Evolutionary conservation across 2,113 vertebrate species (phyloP).

Genomic region (Isichthys henryi): DNA sequence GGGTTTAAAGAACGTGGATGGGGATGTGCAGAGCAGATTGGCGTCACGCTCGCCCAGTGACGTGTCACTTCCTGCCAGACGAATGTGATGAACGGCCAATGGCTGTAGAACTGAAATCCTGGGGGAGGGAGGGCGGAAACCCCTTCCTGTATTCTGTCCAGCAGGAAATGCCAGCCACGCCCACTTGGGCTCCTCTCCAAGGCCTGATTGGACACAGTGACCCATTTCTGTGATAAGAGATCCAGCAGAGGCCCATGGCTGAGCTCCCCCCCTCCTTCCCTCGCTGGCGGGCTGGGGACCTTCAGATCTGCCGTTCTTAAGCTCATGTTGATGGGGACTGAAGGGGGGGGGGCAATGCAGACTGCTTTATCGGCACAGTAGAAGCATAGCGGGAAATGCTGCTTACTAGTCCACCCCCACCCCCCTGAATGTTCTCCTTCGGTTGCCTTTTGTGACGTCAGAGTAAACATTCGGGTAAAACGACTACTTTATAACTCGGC

Average conservation of each 20-base stretch:
- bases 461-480: neutral
- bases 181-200: conserved; percentile 41
- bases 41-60: conserved; percentile 54
- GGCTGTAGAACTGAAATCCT: conserved; percentile 28
- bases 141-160: conserved; percentile 46
- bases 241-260: conserved; percentile 26
- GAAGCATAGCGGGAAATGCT: neutral
- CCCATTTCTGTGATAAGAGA: conserved; percentile 55
- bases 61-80: conserved; percentile 42
- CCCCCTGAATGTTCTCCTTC: neutral
- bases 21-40: conserved; percentile 43
- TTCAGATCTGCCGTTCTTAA: conserved; percentile 51
- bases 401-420: neutral
- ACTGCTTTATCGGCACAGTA: neutral
- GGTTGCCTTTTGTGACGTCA: neutral
- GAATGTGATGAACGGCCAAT: conserved; percentile 55
- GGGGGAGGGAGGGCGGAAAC: neutral
- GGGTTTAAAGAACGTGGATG: conserved; percentile 41
- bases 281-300: conserved; percentile 40
- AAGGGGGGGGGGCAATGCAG: conserved; percentile 27
- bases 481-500: neutral
- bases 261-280: conserved; percentile 3
- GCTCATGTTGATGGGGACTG: conserved; percentile 25
- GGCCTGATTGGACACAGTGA: conserved; percentile 57
- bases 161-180: conserved; percentile 49